These are phyloP conservation scores for Pseudopipra pipra DNA, from an alignment of 2,113 vertebrate species.

Conservation along the genomic window DNA sequence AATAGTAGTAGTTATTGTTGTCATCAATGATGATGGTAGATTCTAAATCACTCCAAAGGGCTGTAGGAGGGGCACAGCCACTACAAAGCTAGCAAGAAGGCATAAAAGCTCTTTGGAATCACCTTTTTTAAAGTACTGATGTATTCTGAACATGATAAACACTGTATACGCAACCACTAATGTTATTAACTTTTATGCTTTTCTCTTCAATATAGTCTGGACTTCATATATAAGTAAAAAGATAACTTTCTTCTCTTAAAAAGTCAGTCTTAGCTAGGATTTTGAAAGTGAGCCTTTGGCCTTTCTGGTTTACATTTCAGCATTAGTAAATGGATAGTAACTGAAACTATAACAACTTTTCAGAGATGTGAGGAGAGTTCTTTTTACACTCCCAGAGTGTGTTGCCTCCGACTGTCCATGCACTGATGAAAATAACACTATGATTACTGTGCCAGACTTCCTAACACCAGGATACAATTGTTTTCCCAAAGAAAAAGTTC, in stretches of 20 bases:
- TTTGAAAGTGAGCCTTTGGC: not conserved
- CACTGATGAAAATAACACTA: not conserved
- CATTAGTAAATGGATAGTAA: not conserved
- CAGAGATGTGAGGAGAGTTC: not conserved
- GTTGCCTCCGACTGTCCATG: not conserved
- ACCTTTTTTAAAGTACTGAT: not conserved
- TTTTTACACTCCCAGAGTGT: not conserved
- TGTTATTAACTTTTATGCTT: not conserved
- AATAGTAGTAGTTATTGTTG: not conserved
- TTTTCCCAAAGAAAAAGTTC: not conserved
- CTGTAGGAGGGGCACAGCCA: not conserved
- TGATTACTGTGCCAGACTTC: not conserved
- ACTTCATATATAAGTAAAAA: not conserved
- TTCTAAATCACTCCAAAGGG: not conserved
- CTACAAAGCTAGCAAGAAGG: not conserved
- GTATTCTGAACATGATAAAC: not conserved
- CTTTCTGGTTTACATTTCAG: not conserved
- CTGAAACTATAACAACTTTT: not conserved
- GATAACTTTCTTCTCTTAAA: not conserved
- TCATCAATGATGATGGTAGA: fast-evolving
- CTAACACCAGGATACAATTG: not conserved
- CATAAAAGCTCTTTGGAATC: not conserved
- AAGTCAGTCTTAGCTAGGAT: not conserved
- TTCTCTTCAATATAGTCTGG: not conserved
- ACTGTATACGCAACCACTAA: not conserved